Evolutionary conservation across 2,888 invertebrate species (phyloP).

Genomic region (Brachypterus glaber): DNA sequence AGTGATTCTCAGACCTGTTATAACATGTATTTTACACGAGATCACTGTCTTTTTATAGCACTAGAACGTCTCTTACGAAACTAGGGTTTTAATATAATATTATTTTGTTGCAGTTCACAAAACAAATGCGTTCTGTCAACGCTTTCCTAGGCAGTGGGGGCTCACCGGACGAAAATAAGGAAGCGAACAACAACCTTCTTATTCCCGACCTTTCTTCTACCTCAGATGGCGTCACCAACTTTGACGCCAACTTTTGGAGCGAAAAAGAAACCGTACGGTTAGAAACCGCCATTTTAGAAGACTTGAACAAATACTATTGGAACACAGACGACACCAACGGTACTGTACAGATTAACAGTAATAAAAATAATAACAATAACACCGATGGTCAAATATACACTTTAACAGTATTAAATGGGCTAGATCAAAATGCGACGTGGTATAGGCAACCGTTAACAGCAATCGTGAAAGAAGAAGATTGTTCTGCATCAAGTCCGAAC

Average conservation of each 20-base stretch:
- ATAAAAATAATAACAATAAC: constrained; percentile 38
- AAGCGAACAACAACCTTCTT: constrained; percentile 40
- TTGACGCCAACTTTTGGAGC: constrained; percentile 52
- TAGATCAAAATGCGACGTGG: constrained; percentile 43
- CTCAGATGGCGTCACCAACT: constrained; percentile 35
- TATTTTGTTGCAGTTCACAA: constrained; percentile 59
- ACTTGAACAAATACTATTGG: constrained; percentile 79
- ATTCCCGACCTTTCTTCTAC: constrained; percentile 39
- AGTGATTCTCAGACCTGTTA: no score
- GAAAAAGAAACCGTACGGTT: constrained; percentile 64
- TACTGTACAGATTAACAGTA: constrained; percentile 37
- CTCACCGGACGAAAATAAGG: constrained; percentile 51
- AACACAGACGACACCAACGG: constrained; percentile 51
- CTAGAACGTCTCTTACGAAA: no score
- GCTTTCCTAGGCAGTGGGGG: constrained; percentile 52
- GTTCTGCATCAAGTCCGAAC: constrained; percentile 51
- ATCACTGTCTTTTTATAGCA: no score
- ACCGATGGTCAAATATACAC: constrained; percentile 81
- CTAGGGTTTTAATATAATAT: no score
- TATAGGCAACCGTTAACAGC: constrained; percentile 53
- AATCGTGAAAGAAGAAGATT: constrained; percentile 55
- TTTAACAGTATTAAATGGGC: constrained; percentile 74
- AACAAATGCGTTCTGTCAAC: constrained; percentile 59
- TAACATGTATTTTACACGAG: no score
- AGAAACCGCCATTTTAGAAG: constrained; percentile 69